Conservation (phyloP, 1,140 invertebrate species). For the Drosophila mayri region DNA sequence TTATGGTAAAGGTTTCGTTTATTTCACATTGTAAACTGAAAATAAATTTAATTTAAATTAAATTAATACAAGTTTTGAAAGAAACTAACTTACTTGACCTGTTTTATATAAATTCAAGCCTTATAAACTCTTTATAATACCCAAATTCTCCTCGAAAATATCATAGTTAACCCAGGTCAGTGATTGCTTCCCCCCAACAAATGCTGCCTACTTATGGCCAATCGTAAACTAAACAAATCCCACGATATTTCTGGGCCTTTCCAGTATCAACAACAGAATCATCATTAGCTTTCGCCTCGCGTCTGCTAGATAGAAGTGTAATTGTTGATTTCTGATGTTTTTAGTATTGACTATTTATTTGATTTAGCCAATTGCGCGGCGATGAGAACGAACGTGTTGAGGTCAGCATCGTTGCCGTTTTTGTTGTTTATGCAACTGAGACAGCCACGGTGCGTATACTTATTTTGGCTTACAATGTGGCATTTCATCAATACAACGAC, state of each 20-base stretch:
- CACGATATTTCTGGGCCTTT: conserved; percentile 6
- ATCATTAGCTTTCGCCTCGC: conserved; percentile 37
- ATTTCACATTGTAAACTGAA: background rate
- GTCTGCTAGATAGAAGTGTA: conserved; percentile 25
- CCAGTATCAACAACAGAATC: conserved; percentile 24
- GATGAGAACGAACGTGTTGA: conserved; percentile 61
- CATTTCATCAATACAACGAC: conserved; percentile 60
- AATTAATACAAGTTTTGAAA: background rate
- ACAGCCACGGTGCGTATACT: conserved; percentile 44
- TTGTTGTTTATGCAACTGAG: conserved; percentile 66
- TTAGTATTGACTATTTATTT: conserved; percentile 45
- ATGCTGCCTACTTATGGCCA: conserved; percentile 1
- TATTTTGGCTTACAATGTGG: conserved; percentile 53
- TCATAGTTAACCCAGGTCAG: conserved; percentile 8
- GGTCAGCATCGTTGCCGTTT: conserved; percentile 46
- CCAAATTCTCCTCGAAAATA: background rate
- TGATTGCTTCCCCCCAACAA: background rate
- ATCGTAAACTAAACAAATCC: background rate
- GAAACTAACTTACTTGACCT: no score
- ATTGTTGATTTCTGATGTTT: conserved; percentile 40
- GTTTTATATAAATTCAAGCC: background rate
- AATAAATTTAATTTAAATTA: background rate
- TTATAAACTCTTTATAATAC: no score
- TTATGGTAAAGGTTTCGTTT: no score
- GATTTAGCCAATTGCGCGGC: conserved; percentile 50